Conservation (phyloP, 2,797 vertebrate species). For the Myotis pilosus region DNA sequence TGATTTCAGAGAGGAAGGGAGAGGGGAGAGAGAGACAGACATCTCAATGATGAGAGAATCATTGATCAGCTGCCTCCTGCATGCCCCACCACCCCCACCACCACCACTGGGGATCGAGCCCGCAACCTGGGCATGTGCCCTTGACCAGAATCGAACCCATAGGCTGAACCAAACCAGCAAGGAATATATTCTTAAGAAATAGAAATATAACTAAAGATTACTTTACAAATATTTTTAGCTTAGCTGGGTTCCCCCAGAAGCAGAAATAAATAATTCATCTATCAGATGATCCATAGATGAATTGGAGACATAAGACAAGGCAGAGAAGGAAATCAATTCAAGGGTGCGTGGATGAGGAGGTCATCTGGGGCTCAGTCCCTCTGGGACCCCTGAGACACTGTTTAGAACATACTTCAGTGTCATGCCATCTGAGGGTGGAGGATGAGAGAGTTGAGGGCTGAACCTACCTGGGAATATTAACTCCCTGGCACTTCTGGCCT, state of each 20-base stretch:
- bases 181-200: neutral
- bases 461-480: neutral
- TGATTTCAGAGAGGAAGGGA: too few species aligned
- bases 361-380: neutral
- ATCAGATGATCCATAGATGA: neutral
- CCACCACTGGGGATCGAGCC: too few species aligned
- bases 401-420: neutral
- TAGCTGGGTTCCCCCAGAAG: neutral
- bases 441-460: neutral
- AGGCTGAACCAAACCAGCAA: too few species aligned
- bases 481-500: neutral
- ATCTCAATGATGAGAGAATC: too few species aligned
- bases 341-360: neutral
- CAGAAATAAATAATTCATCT: neutral
- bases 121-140: too few species aligned
- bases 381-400: neutral
- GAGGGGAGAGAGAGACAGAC: too few species aligned
- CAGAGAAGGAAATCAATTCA: neutral
- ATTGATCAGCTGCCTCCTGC: too few species aligned
- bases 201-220: neutral
- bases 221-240: neutral
- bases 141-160: too few species aligned
- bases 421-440: neutral
- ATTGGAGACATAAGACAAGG: neutral
- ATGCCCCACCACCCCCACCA: too few species aligned